Percentiles rank a stretch among this genome's conserved stretches.
These are phyloP conservation scores for Callionymus lyra DNA, from an alignment of 2,113 vertebrate species.

Conservation along the genomic window DNA sequence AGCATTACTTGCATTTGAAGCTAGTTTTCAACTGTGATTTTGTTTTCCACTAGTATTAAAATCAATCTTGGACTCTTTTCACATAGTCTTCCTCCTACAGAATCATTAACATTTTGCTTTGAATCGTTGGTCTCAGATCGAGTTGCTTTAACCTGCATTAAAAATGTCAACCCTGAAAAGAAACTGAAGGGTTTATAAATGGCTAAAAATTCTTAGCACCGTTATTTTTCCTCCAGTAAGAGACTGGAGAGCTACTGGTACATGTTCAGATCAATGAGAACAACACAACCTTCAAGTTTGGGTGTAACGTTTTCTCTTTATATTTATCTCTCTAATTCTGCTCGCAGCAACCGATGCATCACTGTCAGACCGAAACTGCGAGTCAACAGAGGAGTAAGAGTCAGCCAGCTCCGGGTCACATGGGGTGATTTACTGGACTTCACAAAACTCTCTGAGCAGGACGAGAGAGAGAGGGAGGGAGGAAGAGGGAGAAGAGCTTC, in stretches of 20 bases:
- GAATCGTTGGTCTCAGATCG: too few relatives aligned
- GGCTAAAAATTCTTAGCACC: too few relatives aligned
- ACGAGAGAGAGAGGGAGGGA: background rate
- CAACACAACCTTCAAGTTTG: constrained; percentile 23
- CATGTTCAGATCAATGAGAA: constrained; percentile 37
- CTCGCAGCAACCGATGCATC: constrained; percentile 39
- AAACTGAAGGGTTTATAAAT: too few relatives aligned
- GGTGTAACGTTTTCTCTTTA: constrained; percentile 37
- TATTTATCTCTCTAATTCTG: constrained; percentile 46
- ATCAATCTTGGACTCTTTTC: too few relatives aligned
- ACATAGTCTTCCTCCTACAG: too few relatives aligned
- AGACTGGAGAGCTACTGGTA: constrained; percentile 23
- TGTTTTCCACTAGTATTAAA: too few relatives aligned
- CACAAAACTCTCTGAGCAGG: constrained; percentile 28
- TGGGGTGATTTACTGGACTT: constrained; percentile 18
- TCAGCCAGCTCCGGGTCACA: constrained; percentile 41
- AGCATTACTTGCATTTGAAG: too few relatives aligned
- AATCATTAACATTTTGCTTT: too few relatives aligned
- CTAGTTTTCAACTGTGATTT: too few relatives aligned
- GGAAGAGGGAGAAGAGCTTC: constrained; percentile 3
- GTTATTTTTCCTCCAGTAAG: too few relatives aligned
- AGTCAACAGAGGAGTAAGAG: constrained; percentile 30
- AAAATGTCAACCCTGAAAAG: too few relatives aligned
- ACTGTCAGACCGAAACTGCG: constrained; percentile 36
- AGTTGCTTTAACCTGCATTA: too few relatives aligned